A percentile compares a stretch with the other conserved stretches of the same genome.
Conservation (phyloP, 1,140 invertebrate genomes). For the Eulimnadia texana region DNA sequence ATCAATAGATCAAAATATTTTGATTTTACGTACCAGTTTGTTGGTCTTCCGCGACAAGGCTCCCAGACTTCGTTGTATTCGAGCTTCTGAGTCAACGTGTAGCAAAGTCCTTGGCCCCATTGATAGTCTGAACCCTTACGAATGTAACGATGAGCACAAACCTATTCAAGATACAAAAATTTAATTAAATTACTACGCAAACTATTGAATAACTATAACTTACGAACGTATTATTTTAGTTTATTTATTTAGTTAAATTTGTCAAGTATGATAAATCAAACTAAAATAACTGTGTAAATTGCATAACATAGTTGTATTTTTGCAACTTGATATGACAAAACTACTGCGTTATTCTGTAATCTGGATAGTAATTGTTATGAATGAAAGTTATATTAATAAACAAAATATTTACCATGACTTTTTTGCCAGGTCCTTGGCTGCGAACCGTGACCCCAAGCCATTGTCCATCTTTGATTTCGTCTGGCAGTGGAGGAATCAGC, state of each 20-base stretch:
- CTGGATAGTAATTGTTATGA: no score
- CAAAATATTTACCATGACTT: conserved; percentile 46
- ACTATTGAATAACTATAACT: no score
- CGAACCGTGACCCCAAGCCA: conserved; percentile 85
- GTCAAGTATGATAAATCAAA: no score
- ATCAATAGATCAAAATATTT: background rate
- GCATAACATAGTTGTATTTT: no score
- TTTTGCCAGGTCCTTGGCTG: conserved; percentile 68
- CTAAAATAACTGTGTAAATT: no score
- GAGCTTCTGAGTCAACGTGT: conserved; percentile 60
- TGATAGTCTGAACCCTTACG: conserved; percentile 55
- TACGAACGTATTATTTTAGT: no score
- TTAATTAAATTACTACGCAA: background rate
- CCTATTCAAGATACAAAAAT: conserved; percentile 34
- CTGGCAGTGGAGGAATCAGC: conserved; percentile 41
- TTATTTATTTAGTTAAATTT: no score
- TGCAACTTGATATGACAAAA: no score
- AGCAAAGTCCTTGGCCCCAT: conserved; percentile 77
- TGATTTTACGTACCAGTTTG: conserved; percentile 40
- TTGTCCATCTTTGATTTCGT: conserved; percentile 80
- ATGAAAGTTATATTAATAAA: no score
- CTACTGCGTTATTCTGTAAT: no score
- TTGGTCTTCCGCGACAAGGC: conserved; percentile 57
- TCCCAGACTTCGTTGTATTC: conserved; percentile 53
- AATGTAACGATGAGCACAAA: conserved; percentile 78